Conservation (phyloP, 2,888 invertebrate species). For the Coronaproctus castanopsis region DNA sequence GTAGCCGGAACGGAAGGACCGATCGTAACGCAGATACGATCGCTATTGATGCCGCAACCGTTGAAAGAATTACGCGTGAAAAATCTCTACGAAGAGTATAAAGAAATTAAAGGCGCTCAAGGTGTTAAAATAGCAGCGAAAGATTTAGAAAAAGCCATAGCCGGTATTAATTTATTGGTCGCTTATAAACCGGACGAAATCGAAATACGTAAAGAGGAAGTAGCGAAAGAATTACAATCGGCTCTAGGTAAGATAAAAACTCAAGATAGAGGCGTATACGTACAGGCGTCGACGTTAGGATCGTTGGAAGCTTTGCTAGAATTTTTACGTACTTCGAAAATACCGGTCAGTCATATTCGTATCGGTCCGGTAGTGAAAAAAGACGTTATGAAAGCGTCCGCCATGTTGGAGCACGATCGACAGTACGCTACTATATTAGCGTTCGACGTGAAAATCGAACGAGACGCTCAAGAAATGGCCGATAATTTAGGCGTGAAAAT, state of each 20-base stretch:
- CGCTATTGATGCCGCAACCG: conserved; percentile 92
- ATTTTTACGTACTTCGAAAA: conserved; percentile 74
- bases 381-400: conserved; percentile 99
- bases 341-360: conserved; percentile 91
- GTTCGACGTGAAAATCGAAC: conserved; percentile 97
- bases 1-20: conserved; percentile 96
- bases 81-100: conserved; percentile 84
- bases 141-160: conserved; percentile 92
- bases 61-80: conserved; percentile 62
- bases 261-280: conserved; percentile 83
- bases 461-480: conserved; percentile 94
- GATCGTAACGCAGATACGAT: conserved; percentile 89
- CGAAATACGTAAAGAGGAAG: conserved; percentile 67
- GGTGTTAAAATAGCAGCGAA: conserved; percentile 98
- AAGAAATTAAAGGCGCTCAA: conserved; percentile 86
- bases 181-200: conserved; percentile 87
- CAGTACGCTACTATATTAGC: conserved; percentile 94
- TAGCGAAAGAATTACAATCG: conserved; percentile 64
- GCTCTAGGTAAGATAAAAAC: conserved; percentile 83
- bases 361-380: conserved; percentile 98
- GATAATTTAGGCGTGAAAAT: conserved; percentile 84
- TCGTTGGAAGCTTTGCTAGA: conserved; percentile 91
- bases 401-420: conserved; percentile 94
- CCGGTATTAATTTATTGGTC: conserved; percentile 77
- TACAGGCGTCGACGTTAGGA: conserved; percentile 98